Evolutionary conservation across 2,888 invertebrate genomes (phyloP).

Genomic region (Ellobium chinense): DNA sequence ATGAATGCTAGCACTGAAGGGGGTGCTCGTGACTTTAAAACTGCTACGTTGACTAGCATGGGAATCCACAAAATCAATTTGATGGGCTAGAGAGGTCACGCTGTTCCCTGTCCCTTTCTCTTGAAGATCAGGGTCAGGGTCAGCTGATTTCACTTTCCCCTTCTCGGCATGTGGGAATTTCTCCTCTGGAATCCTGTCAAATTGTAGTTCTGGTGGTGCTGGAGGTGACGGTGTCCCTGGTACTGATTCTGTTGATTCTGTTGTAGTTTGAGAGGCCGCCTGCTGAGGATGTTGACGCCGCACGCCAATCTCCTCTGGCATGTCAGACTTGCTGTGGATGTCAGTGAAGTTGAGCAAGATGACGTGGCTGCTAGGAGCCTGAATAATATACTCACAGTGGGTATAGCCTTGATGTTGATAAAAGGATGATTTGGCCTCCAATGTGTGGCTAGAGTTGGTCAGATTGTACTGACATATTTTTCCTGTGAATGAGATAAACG

Average conservation of each 20-base stretch:
- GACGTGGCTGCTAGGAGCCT: slow-evolving; percentile 37
- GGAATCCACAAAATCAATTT: no score
- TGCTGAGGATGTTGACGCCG: slow-evolving; percentile 26
- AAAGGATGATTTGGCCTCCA: slow-evolving; percentile 45
- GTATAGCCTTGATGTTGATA: slow-evolving; percentile 45
- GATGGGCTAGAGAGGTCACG: no score
- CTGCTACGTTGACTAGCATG: no score
- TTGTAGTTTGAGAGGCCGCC: slow-evolving; percentile 8
- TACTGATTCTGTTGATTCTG: background rate
- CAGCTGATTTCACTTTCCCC: background rate
- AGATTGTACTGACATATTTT: slow-evolving; percentile 22
- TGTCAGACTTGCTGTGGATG: slow-evolving; percentile 40
- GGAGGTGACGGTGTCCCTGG: background rate
- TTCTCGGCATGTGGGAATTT: background rate
- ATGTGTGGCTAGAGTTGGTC: slow-evolving; percentile 1
- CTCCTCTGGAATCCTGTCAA: background rate
- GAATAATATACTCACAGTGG: slow-evolving; percentile 49
- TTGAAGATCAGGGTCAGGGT: no score
- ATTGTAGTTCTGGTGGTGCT: background rate
- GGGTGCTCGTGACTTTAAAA: no score
- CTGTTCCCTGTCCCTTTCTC: no score
- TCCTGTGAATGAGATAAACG: background rate
- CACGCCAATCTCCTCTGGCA: slow-evolving; percentile 27
- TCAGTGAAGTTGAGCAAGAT: slow-evolving; percentile 53
- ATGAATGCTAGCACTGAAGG: background rate